Conservation (phyloP, 2,797 vertebrate species). For the Sebastes steindachneri region DNA sequence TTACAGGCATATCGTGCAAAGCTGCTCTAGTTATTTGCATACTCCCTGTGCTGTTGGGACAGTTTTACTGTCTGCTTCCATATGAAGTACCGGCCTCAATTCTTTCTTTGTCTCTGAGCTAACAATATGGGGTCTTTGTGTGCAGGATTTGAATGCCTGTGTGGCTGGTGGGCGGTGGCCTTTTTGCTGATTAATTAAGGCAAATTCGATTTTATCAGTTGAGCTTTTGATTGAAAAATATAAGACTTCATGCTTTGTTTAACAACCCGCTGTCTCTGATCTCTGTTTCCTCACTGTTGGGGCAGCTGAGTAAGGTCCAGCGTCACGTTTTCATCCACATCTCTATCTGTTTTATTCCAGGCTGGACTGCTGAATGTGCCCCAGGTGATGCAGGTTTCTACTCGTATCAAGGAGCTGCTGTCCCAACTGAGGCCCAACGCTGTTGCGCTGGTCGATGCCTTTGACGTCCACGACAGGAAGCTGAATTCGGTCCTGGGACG, state of each 20-base stretch:
- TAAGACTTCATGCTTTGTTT: not conserved
- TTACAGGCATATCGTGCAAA: not conserved
- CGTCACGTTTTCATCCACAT: not conserved
- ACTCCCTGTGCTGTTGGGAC: not conserved
- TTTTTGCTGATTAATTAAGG: not conserved
- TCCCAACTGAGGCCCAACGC: slow-evolving; percentile 89
- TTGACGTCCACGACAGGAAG: slow-evolving; percentile 87
- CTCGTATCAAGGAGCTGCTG: slow-evolving; percentile 90
- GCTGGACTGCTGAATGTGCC: slow-evolving; percentile 86
- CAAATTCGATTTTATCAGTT: not conserved
- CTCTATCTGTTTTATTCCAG: slow-evolving; percentile 69
- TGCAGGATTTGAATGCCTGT: not conserved
- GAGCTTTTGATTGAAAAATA: not conserved
- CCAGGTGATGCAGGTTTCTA: slow-evolving; percentile 87
- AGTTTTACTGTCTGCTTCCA: not conserved
- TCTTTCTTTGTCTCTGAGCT: slow-evolving; percentile 8
- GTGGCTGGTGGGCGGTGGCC: not conserved
- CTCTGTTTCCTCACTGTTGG: not conserved
- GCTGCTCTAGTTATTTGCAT: not conserved
- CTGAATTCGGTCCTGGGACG: slow-evolving; percentile 93
- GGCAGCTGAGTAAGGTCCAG: not conserved
- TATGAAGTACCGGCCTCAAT: not conserved
- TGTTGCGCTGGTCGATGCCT: slow-evolving; percentile 92
- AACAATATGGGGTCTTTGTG: slow-evolving; percentile 4
- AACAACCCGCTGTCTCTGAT: not conserved